These are phyloP conservation scores for Erpornis zantholeuca DNA, from an alignment of 2,113 vertebrate species.

Conservation along the genomic window DNA sequence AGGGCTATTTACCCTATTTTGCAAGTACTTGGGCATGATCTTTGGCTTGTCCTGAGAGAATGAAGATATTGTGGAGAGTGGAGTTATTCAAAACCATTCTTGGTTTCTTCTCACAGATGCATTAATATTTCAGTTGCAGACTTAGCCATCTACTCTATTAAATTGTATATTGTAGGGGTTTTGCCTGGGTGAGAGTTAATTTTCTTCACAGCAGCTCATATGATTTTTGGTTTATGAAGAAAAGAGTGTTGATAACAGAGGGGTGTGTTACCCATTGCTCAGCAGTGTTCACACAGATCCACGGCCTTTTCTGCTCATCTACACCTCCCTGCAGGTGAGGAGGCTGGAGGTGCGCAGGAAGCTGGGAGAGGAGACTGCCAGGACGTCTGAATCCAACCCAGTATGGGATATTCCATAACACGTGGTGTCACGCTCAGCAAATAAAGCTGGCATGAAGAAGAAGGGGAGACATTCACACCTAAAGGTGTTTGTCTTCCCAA, in stretches of 20 bases:
- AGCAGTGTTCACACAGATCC: neutral
- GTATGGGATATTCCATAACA: too few species aligned
- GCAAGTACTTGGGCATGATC: neutral
- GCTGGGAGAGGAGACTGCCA: neutral
- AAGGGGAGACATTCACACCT: accelerated
- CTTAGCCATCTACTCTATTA: too few species aligned
- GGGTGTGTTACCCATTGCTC: neutral
- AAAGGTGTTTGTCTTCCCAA: neutral
- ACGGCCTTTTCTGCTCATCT: neutral
- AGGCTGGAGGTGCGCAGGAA: neutral
- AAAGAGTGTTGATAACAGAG: neutral
- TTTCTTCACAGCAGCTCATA: neutral
- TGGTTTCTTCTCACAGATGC: neutral
- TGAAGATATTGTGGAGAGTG: neutral
- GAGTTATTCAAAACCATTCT: neutral
- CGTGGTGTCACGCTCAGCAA: accelerated
- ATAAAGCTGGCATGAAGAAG: neutral
- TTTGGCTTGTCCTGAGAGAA: neutral
- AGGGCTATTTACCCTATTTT: neutral
- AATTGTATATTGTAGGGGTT: neutral
- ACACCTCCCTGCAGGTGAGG: accelerated
- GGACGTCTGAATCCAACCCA: neutral
- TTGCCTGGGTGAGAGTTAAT: neutral
- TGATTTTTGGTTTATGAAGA: neutral
- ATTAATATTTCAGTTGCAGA: accelerated